Base-by-base conservation (phyloP, 2,113 vertebrate species). In the Larimichthys crocea region DNA sequence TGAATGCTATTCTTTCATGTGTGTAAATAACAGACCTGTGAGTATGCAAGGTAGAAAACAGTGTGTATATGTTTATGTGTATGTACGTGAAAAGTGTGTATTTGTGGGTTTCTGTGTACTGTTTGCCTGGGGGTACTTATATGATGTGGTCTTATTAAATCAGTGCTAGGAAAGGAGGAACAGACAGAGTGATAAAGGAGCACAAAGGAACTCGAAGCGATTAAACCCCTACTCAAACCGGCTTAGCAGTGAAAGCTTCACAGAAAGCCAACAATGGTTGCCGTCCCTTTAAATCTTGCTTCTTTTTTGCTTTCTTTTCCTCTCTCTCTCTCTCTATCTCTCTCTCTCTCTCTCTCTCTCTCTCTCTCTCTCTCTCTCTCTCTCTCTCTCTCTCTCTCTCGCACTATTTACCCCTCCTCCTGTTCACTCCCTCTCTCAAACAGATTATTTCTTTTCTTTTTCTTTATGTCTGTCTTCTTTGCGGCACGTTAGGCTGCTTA, bases 191-290 rank as follows among this genome's bases (percentile, higher is more conserved):
- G 91, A 94, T 92, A 85, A 85, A 73, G 67, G 55, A 85, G 62
- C 83, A 93, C 91, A 94, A 94, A 94, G 74, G 74, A 85, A 88
- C 82, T 84, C 69, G 64, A 90, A 90, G 82, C 90, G 93, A 93
- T 94, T 94, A 94, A 94, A 93, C 75, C 87, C 80, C 85, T 84
- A 86, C 92, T 94, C 89, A 92, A 91, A 92, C 89, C 87, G 42
- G 92, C 92, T 94, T 93, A 94, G 88, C 74, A 31, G 76, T 29
- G 55, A 91, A 91, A 89, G 84, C 91, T 88, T 82, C 78, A 79
- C 68, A 89, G 82, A 90, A 90, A 89, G 82, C 89, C 88, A 89
- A 93, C 88, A 92, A 94, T 92, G 80, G 91, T 69, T 89, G 80
- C 90, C 81, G 86, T 86, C 83, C 88, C 82, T 79, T 80, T 82